A percentile compares a stretch with the other conserved stretches of the same genome.
phyloP scores from a whole-genome alignment of 2,888 invertebrate genomes.

The Calameuta idolon region DNA sequence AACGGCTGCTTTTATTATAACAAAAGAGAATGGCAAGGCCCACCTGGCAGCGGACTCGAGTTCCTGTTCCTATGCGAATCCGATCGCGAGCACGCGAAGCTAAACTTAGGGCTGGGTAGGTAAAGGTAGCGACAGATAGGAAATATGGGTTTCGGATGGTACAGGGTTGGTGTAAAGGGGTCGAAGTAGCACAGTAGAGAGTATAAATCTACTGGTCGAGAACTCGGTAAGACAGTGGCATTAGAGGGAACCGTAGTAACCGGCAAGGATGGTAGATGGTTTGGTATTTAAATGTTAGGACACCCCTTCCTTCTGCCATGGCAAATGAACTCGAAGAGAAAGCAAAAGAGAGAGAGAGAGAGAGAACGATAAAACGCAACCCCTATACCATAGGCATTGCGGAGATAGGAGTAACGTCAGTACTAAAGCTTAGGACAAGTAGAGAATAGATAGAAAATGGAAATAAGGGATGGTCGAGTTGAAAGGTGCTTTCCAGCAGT shows the following conservation, averaged over 20 bases:
- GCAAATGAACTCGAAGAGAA: slow-evolving; percentile 47
- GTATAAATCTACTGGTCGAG: slow-evolving; percentile 50
- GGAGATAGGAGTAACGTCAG: background rate
- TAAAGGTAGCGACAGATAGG: slow-evolving; percentile 39
- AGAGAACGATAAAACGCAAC: background rate
- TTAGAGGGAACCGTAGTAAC: slow-evolving; percentile 41
- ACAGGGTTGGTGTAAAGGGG: slow-evolving; percentile 7
- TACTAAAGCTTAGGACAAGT: background rate
- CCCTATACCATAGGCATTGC: background rate
- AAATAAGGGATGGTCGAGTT: slow-evolving; percentile 29
- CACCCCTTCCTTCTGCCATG: slow-evolving; percentile 34
- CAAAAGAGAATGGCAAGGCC: background rate
- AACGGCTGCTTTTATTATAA: background rate
- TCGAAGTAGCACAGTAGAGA: slow-evolving; percentile 27
- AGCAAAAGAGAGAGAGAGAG: background rate
- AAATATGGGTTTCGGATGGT: slow-evolving; percentile 58
- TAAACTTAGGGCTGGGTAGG: background rate
- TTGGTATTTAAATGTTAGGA: slow-evolving; percentile 62
- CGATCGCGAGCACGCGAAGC: slow-evolving; percentile 1
- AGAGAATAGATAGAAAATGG: background rate
- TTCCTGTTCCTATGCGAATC: slow-evolving; percentile 1
- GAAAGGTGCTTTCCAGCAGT: slow-evolving; percentile 17
- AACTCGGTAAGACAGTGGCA: slow-evolving; percentile 43
- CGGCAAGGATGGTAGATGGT: slow-evolving; percentile 46
- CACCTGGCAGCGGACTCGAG: background rate